phyloP scores from a whole-genome alignment of 2,888 invertebrate species.

The Psococerastis gibbosa region DNA sequence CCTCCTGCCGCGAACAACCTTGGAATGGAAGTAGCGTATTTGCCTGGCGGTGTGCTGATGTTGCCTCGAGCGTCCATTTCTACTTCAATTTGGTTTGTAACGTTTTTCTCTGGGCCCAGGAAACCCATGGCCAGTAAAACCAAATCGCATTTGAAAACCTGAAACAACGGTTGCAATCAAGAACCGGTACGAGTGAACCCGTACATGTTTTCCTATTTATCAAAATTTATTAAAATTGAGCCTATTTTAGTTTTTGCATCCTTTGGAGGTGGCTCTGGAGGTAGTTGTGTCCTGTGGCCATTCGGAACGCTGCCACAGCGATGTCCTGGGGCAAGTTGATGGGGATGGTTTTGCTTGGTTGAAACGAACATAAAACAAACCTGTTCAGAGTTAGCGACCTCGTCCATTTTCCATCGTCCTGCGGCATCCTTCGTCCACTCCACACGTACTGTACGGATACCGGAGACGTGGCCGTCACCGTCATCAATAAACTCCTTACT shows the following conservation, averaged over 20 bases:
- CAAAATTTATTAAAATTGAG: slow-evolving; percentile 6
- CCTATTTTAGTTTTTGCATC: not conserved
- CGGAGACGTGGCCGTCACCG: slow-evolving; percentile 72
- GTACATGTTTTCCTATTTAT: not conserved
- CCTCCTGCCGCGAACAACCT: slow-evolving; percentile 94
- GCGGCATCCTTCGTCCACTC: slow-evolving; percentile 83
- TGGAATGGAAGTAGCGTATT: slow-evolving; percentile 59
- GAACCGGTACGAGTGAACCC: no score
- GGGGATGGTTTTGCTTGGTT: no score
- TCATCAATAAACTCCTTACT: slow-evolving; percentile 91
- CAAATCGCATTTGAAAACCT: slow-evolving; percentile 68
- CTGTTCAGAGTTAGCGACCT: slow-evolving; percentile 59
- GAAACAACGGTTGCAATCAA: slow-evolving; percentile 13
- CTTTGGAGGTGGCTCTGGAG: no score
- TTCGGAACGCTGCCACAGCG: no score
- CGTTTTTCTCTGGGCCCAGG: slow-evolving; percentile 80
- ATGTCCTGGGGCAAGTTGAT: no score
- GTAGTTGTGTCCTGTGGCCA: no score
- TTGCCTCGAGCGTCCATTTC: slow-evolving; percentile 85
- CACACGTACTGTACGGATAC: slow-evolving; percentile 76
- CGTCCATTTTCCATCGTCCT: slow-evolving; percentile 88
- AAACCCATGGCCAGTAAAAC: slow-evolving; percentile 98
- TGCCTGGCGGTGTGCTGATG: slow-evolving; percentile 56
- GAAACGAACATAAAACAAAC: no score
- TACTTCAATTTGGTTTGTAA: slow-evolving; percentile 59